Conservation (phyloP, 2,888 invertebrate species). For the Drosophila nigricruria region DNA sequence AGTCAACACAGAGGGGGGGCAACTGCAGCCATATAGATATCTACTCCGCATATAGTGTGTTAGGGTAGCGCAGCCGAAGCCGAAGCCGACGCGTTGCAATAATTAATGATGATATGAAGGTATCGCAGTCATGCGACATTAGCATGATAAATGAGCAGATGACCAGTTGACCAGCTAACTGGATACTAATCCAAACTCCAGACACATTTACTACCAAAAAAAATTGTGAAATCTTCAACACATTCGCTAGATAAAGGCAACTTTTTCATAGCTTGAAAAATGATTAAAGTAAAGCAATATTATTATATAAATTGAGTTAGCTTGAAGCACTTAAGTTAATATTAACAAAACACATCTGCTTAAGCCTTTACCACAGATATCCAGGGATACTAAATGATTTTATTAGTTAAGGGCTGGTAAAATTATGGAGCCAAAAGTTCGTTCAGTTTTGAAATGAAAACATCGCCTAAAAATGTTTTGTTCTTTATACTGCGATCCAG, state of each 20-base stretch:
- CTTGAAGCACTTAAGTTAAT: neutral
- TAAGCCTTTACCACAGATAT: too few species aligned
- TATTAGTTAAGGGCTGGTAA: neutral
- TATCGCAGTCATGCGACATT: slow-evolving; percentile 53
- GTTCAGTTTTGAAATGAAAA: neutral
- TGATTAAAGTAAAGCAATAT: slow-evolving; percentile 4
- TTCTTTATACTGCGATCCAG: slow-evolving; percentile 21
- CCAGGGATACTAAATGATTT: too few species aligned
- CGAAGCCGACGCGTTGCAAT: slow-evolving; percentile 43
- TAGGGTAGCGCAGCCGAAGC: slow-evolving; percentile 25
- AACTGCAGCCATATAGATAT: neutral
- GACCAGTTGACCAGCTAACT: slow-evolving; percentile 36
- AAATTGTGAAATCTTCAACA: slow-evolving; percentile 59
- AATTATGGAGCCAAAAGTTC: neutral
- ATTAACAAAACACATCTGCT: too few species aligned
- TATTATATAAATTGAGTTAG: neutral
- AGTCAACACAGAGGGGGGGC: slow-evolving; percentile 56
- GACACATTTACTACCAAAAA: slow-evolving; percentile 8
- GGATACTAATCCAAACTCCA: slow-evolving; percentile 44
- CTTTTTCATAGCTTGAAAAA: slow-evolving; percentile 17
- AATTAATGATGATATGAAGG: slow-evolving; percentile 70
- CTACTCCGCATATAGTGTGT: neutral
- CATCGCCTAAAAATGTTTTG: slow-evolving; percentile 18
- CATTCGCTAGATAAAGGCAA: slow-evolving; percentile 26
- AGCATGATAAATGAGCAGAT: slow-evolving; percentile 71